phyloP scores from a whole-genome alignment of 2,797 vertebrate species.

The Hafferia zeledoni region DNA sequence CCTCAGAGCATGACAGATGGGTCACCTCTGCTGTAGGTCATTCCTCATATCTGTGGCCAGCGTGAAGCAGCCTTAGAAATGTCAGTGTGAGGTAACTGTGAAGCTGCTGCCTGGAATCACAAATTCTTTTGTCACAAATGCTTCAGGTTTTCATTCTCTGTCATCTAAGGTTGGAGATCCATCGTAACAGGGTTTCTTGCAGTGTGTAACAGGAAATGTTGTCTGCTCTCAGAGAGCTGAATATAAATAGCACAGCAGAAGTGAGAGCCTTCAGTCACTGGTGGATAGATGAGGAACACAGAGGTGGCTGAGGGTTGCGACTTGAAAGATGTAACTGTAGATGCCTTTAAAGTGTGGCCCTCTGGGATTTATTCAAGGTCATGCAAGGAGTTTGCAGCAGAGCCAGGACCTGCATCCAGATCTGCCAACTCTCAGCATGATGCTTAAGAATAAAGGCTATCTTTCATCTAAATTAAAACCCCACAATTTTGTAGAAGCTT shows the following conservation, averaged over 20 bases:
- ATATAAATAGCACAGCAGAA: background rate
- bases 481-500: background rate
- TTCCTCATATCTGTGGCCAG: background rate
- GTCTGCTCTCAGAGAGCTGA: background rate
- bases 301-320: background rate
- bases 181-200: background rate
- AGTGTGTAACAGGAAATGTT: background rate
- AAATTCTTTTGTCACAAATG: background rate
- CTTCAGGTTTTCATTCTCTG: background rate
- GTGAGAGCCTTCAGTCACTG: background rate
- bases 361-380: conserved; percentile 13
- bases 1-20: background rate
- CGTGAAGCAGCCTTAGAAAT: background rate
- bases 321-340: background rate
- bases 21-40: background rate
- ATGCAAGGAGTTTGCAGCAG: background rate
- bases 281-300: background rate
- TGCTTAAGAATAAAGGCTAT: conserved; percentile 32
- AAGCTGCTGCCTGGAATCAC: background rate
- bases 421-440: background rate
- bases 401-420: conserved; percentile 12
- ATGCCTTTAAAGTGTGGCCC: fast-evolving
- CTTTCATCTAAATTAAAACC: conserved; percentile 62
- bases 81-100: background rate
- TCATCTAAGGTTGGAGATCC: background rate